phyloP scores from a whole-genome alignment of 2,113 vertebrate genomes.

The Halcyon senegalensis region DNA sequence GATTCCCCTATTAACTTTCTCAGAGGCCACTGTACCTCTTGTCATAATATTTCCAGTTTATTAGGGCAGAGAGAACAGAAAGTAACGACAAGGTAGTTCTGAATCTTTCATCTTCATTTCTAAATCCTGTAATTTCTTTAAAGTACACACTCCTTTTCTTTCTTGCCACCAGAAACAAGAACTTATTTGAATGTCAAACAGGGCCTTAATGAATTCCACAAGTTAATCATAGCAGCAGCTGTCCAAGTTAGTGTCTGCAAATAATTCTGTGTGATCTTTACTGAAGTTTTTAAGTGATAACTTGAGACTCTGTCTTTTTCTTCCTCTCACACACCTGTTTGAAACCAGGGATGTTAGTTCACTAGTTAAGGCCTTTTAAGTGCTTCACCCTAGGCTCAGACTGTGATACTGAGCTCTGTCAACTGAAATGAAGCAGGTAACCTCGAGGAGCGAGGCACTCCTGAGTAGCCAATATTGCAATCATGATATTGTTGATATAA shows the following conservation, averaged over 20 bases:
- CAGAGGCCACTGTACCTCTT: not conserved
- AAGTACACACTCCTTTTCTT: constrained; percentile 22
- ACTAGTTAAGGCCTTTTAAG: not conserved
- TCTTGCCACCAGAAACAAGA: constrained; percentile 39
- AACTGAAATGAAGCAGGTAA: not conserved
- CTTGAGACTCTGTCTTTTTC: not conserved
- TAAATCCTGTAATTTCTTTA: constrained; percentile 53
- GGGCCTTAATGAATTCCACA: constrained; percentile 53
- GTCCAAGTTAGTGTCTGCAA: constrained; percentile 68
- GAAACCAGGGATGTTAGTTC: constrained; percentile 29
- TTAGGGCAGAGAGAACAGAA: constrained; percentile 23
- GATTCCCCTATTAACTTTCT: constrained; percentile 31
- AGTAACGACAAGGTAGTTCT: constrained; percentile 36
- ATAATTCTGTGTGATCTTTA: constrained; percentile 66
- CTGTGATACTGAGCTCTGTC: not conserved
- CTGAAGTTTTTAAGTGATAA: constrained; percentile 40
- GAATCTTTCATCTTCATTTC: constrained; percentile 63
- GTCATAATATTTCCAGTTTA: constrained; percentile 35
- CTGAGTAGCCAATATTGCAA: not conserved
- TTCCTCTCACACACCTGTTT: not conserved
- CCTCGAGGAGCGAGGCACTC: not conserved
- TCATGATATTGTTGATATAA: not conserved
- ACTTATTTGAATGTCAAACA: constrained; percentile 64
- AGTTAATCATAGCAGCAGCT: constrained; percentile 57
- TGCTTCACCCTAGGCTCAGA: not conserved